A percentile compares a stretch with the other conserved stretches of the same genome.
phyloP scores from a whole-genome alignment of 2,888 invertebrate species.

The Therioaphis trifolii region DNA sequence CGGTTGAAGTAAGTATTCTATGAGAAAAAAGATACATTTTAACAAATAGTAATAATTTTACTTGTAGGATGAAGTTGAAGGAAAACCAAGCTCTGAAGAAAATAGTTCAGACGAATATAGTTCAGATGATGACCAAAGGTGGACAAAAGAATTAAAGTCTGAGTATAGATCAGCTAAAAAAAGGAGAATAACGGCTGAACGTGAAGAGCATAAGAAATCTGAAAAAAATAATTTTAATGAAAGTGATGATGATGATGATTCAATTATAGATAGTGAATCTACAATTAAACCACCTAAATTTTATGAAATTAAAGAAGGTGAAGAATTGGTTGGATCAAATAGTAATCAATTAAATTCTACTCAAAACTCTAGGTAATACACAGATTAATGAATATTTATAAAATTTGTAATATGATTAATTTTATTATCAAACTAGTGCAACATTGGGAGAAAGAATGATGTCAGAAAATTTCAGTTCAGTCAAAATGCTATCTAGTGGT shows the following conservation, averaged over 20 bases:
- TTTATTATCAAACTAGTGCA: too few relatives aligned
- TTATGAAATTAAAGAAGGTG: constrained; percentile 74
- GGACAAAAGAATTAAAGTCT: constrained; percentile 84
- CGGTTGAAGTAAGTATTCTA: constrained; percentile 69
- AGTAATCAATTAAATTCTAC: constrained; percentile 24
- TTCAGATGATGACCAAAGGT: constrained; percentile 85
- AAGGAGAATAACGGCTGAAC: constrained; percentile 69
- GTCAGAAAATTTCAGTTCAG: constrained; percentile 72
- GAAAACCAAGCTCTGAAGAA: constrained; percentile 68
- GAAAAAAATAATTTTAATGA: constrained; percentile 60
- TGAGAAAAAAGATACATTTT: too few relatives aligned
- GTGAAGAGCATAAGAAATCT: constrained; percentile 66
- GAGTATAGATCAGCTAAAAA: constrained; percentile 77
- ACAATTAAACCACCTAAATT: constrained; percentile 71
- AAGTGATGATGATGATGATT: constrained; percentile 68
- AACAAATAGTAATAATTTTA: neutral
- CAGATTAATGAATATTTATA: constrained; percentile 61
- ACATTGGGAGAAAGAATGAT: constrained; percentile 80
- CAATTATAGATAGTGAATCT: constrained; percentile 66
- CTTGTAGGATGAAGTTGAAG: constrained; percentile 68
- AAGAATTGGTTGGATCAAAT: constrained; percentile 71
- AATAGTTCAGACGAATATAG: constrained; percentile 69
- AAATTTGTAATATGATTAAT: constrained; percentile 67
- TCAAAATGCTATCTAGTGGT: constrained; percentile 75
- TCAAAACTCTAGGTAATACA: constrained; percentile 48